A percentile compares a stretch with the other conserved stretches of the same genome.
Conservation (phyloP, 2,113 vertebrate species). For the Boleophthalmus pectinirostris region DNA sequence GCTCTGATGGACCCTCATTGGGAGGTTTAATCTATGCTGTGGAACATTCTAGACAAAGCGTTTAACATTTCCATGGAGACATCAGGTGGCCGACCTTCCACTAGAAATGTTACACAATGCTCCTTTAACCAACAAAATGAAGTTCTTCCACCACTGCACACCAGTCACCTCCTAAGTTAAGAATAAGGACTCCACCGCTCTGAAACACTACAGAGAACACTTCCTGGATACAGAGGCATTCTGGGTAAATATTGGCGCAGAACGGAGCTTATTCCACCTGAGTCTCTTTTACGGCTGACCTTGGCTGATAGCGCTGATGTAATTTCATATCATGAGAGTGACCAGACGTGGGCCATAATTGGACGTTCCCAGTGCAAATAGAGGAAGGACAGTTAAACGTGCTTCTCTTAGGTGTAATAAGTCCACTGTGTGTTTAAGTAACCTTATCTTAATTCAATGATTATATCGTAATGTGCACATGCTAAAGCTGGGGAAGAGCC, state of each 20-base stretch:
- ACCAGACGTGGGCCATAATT: constrained; percentile 33
- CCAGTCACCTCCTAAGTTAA: too few relatives aligned
- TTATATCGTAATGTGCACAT: constrained; percentile 14
- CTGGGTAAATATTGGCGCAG: constrained; percentile 39
- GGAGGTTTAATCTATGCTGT: too few relatives aligned
- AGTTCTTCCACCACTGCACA: too few relatives aligned
- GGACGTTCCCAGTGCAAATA: constrained; percentile 33
- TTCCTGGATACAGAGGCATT: constrained; percentile 1
- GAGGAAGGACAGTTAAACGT: constrained; percentile 8
- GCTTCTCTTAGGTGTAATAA: constrained; percentile 22
- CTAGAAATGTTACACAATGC: too few relatives aligned
- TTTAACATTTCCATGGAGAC: too few relatives aligned
- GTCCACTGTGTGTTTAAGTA: neutral
- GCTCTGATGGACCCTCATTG: too few relatives aligned
- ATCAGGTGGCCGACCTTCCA: too few relatives aligned
- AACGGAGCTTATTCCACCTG: constrained; percentile 35
- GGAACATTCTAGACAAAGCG: too few relatives aligned
- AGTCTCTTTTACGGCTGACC: constrained; percentile 45
- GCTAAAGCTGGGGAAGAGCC: constrained; percentile 6
- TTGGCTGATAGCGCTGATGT: constrained; percentile 45
- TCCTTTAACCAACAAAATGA: too few relatives aligned
- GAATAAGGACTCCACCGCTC: constrained; percentile 12
- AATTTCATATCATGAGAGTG: constrained; percentile 47
- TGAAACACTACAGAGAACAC: constrained; percentile 34
- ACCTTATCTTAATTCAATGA: constrained; percentile 7